Evolutionary conservation across 35 echinoderm and acorn worm genomes (phyloP), one percentile per base, ranked within the genome.

Genomic region (Holothuria glaberrima): DNA sequence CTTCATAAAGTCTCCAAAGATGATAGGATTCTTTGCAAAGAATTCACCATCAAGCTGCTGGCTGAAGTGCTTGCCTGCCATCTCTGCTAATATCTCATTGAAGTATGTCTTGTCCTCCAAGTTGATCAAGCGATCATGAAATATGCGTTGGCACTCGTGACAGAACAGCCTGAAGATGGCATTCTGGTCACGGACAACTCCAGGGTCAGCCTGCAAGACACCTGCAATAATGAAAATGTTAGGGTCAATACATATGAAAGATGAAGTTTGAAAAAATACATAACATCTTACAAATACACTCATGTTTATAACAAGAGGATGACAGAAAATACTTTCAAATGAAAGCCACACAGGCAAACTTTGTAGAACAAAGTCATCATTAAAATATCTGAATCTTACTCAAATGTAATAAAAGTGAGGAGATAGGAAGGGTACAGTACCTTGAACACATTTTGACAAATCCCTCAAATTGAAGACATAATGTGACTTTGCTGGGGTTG

Each of bases 1-100:
- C 90, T 98, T 98, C 96, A 98, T 98, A 65, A 98, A 98, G 67
- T 98, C 96, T 17, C 96, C 96, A 72, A 98, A 98, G 91, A 98
- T 98, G 77, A 98, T 98, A 5, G 96, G 96, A 10, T 89, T 94
- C 25, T 85, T 98, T 26, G 88, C 88, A 73, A 98, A 98, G 30
- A 86, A 88, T 38, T 92, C 93, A 1, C 90, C 88, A 0, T 98
- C 96, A 7, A 98, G 32, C 60, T 81, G 92, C 68, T 95, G 90
- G 56, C 93, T 93, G 86, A 98, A 98, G 72, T 98, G 91, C 59
- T 95, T 94, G 88, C 89, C 86, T 28, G 96, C 90, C 96, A 98
- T 98, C 91, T 98, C 96, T 0, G 96, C 90, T 64, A 94, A 65
- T 33, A 98, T 98, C 83, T 95, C 96, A 26, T 93, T 94, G 93